Percentiles rank a stretch among this genome's conserved stretches.
These are phyloP conservation scores for Gymnocypris eckloni DNA, from an alignment of 2,797 vertebrate species.

Conservation along the genomic window DNA sequence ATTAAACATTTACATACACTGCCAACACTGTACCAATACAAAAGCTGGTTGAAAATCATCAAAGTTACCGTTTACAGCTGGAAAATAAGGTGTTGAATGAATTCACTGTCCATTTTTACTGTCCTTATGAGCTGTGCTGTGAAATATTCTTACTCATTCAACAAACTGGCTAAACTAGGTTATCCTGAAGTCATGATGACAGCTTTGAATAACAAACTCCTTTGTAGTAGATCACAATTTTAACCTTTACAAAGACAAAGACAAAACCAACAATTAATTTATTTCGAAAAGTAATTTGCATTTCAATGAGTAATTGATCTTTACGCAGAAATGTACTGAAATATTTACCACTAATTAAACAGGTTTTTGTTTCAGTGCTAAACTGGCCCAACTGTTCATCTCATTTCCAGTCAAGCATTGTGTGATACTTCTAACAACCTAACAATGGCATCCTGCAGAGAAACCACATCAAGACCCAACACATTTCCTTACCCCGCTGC, in stretches of 20 bases:
- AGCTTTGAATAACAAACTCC: background rate
- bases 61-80: background rate
- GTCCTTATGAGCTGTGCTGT: background rate
- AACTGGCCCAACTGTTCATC: conserved; percentile 5
- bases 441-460: conserved; percentile 10
- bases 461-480: background rate
- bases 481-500: background rate
- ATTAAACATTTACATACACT: background rate
- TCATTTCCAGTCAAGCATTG: conserved; percentile 6
- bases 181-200: background rate
- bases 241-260: conserved; percentile 25
- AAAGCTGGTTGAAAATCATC: background rate
- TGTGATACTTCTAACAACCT: conserved; percentile 10
- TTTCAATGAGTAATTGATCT: background rate
- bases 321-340: background rate
- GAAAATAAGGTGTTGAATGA: background rate
- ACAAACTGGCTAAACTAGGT: background rate
- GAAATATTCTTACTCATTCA: background rate
- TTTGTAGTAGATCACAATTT: conserved; percentile 7
- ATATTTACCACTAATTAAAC: conserved; percentile 16
- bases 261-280: conserved; percentile 16
- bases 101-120: background rate
- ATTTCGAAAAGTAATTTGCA: background rate
- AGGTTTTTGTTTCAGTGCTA: background rate
- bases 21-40: background rate